These are phyloP conservation scores for Saturnia japonica DNA, from an alignment of 2,888 invertebrate genomes.

Conservation along the genomic window DNA sequence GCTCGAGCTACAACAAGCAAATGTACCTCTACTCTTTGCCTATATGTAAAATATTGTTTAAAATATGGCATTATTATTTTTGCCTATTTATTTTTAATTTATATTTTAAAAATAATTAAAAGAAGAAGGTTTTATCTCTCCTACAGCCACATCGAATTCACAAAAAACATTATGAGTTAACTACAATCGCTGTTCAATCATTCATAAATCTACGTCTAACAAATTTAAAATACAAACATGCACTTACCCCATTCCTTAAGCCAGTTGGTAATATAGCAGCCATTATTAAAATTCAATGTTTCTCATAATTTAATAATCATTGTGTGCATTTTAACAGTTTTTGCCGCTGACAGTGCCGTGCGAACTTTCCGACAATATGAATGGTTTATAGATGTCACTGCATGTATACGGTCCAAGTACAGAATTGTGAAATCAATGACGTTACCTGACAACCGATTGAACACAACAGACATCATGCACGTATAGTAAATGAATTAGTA, in stretches of 20 bases:
- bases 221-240: constrained; percentile 13
- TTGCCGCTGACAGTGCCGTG: constrained; percentile 8
- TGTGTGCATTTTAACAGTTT: not conserved
- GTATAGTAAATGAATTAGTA: not conserved
- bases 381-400: constrained; percentile 27
- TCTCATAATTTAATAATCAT: constrained; percentile 25
- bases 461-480: constrained; percentile 17
- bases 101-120: too few relatives aligned
- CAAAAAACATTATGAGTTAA: not conserved
- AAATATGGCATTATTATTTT: too few relatives aligned
- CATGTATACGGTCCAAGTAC: not conserved
- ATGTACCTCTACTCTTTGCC: too few relatives aligned
- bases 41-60: too few relatives aligned
- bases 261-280: constrained; percentile 68
- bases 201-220: not conserved
- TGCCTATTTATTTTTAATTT: too few relatives aligned
- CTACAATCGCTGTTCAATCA: not conserved
- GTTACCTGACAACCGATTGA: constrained; percentile 69
- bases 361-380: constrained; percentile 17
- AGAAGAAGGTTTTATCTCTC: too few relatives aligned
- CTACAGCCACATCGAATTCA: too few relatives aligned
- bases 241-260: constrained; percentile 64
- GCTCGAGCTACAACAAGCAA: too few relatives aligned
- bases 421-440: constrained; percentile 62
- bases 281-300: constrained; percentile 42